A percentile compares a stretch with the other conserved stretches of the same genome.
Evolutionary conservation across 2,888 invertebrate species (phyloP).

Genomic region (Catocala fraxini): DNA sequence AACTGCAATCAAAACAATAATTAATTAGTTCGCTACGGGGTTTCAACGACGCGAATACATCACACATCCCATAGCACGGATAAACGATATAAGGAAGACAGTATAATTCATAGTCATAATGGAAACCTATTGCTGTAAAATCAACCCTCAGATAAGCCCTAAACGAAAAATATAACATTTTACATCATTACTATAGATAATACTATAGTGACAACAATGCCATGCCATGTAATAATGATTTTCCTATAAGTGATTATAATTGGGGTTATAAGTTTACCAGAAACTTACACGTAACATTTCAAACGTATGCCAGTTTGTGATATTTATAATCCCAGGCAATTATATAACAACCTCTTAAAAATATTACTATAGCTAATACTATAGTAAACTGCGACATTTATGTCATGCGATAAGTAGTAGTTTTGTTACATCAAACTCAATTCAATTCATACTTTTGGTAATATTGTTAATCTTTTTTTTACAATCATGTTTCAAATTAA

Average conservation of each 20-base stretch:
- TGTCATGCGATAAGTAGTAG: conserved; percentile 1
- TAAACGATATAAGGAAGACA: too few relatives aligned
- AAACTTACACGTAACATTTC: conserved; percentile 1
- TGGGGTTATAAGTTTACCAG: not conserved
- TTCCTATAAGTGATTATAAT: not conserved
- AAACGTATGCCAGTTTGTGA: conserved; percentile 6
- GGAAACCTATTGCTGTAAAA: not conserved
- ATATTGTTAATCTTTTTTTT: conserved; percentile 1
- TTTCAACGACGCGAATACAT: conserved; percentile 2
- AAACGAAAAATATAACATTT: not conserved
- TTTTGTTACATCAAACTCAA: conserved; percentile 4
- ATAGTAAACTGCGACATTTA: conserved; percentile 12
- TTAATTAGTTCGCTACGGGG: not conserved
- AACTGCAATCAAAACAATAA: conserved; percentile 5
- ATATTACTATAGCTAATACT: conserved; percentile 5
- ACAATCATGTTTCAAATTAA: conserved; percentile 4
- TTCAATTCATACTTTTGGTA: conserved; percentile 1
- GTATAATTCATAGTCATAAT: not conserved
- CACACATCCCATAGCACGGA: too few relatives aligned
- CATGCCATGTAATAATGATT: not conserved
- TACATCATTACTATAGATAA: not conserved
- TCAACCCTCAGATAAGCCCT: conserved; percentile 1
- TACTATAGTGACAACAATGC: not conserved
- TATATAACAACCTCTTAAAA: conserved; percentile 9
- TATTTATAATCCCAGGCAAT: conserved; percentile 1